phyloP scores from a whole-genome alignment of 2,888 invertebrate genomes.

The Habrosyne pyritoides region DNA sequence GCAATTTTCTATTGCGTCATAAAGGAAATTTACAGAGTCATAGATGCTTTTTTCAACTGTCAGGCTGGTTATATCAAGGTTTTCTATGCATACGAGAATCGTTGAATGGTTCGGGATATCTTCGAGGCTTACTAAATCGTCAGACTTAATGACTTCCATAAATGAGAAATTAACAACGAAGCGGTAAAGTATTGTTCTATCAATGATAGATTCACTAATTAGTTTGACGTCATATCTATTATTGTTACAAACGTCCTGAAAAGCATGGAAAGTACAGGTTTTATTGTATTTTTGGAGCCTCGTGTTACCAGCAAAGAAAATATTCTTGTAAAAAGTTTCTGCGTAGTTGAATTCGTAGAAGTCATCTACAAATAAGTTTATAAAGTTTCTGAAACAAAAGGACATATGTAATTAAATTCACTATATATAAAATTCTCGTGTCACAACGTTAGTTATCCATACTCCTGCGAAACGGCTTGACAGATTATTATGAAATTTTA shows the following conservation, averaged over 20 bases:
- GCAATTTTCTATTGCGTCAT: background rate
- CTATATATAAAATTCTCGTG: too few relatives aligned
- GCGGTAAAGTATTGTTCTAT: background rate
- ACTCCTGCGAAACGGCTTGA: too few relatives aligned
- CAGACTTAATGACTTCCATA: too few relatives aligned
- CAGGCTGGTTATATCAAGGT: too few relatives aligned
- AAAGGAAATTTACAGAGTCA: too few relatives aligned
- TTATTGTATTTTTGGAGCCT: background rate
- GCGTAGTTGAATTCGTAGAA: constrained; percentile 10
- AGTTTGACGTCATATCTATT: background rate
- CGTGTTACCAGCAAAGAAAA: constrained; percentile 22
- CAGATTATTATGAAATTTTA: too few relatives aligned
- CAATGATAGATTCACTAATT: background rate
- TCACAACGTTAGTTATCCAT: too few relatives aligned
- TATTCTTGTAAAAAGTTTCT: background rate
- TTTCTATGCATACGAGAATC: background rate
- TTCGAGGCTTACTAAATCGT: too few relatives aligned
- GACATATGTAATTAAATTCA: too few relatives aligned
- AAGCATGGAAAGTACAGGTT: background rate
- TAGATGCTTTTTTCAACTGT: background rate
- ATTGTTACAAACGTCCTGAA: too few relatives aligned
- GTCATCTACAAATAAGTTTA: background rate
- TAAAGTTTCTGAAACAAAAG: background rate
- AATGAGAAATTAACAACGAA: background rate
- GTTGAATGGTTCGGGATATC: background rate